Conservation (phyloP, 1,140 invertebrate genomes). For the Cardiocondyla obscurior region DNA sequence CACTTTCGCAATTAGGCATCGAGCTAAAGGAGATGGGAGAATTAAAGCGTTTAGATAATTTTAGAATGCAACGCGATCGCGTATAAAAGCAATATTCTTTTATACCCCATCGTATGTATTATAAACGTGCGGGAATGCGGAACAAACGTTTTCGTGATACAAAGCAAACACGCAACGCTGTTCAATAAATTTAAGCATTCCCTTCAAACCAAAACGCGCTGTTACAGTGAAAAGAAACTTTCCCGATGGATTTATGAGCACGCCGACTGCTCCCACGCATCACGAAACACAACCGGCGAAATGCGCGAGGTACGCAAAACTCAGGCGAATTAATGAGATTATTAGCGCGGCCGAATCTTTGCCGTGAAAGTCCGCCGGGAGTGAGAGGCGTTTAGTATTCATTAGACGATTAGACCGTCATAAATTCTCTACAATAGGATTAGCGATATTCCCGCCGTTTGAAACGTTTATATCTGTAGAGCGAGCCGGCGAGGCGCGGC, state of each 20-base stretch:
- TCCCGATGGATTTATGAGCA: slow-evolving; percentile 37
- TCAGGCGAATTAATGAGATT: slow-evolving; percentile 51
- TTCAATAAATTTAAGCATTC: slow-evolving; percentile 47
- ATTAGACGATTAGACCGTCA: slow-evolving; percentile 55
- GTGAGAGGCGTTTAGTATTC: slow-evolving; percentile 40
- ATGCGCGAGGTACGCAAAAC: slow-evolving; percentile 31
- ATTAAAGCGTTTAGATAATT: neutral
- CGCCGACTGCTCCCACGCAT: neutral
- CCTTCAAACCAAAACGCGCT: slow-evolving; percentile 20
- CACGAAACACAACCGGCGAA: slow-evolving; percentile 12
- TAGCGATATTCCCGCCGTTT: slow-evolving; percentile 48
- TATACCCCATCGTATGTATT: neutral
- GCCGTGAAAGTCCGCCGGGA: neutral
- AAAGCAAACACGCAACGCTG: slow-evolving; percentile 41
- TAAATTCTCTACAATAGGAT: slow-evolving; percentile 58
- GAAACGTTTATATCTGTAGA: slow-evolving; percentile 51
- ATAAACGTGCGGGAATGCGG: slow-evolving; percentile 29
- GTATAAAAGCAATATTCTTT: slow-evolving; percentile 12
- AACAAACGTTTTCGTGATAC: slow-evolving; percentile 44
- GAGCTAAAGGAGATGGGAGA: neutral
- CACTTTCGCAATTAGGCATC: neutral
- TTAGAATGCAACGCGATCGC: neutral
- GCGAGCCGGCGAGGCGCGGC: slow-evolving; percentile 2
- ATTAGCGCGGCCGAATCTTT: slow-evolving; percentile 49
- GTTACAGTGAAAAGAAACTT: slow-evolving; percentile 26